Base-by-base conservation (phyloP, 2,888 invertebrate species). In the Hydriomena furcata region DNA sequence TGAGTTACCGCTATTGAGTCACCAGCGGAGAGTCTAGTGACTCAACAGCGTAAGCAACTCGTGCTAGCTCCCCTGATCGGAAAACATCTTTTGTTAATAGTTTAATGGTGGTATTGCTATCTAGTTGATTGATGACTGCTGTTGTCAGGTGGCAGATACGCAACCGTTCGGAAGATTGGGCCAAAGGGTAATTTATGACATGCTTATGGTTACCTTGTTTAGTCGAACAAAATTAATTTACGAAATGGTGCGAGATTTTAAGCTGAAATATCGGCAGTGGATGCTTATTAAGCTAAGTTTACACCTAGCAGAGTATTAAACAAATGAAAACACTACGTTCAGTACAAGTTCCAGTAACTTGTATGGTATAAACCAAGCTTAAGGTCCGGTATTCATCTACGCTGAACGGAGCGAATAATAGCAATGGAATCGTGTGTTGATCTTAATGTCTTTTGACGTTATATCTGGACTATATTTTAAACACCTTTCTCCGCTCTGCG, bases 111-210 rank as follows among this genome's bases (percentile, higher is more conserved):
- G 76, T 68, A 60, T 65, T 36, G 52, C 52, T 58, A 57, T 59
- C 51, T 52, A 47, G 49, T 74, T 89, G 89, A 89, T 90, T 87
- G 88, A 89, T 90, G 85, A 78, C 70, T 65, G 71, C 78, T 81
- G 83, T 83, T 83, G 83, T 84, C 83, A 82, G 82, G 80, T 82
- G 67, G 71, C 69, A 68, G 65, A 60, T 55, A 52, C 40, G 55
- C 52, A 49, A 47, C 56, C 54, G 57, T 42, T 58, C 56, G 52
- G 61, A 63, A 61, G 59, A 62, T 60, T 62, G 66, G 58, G 31
- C 60, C 61, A 52, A 55, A 63, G 61, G 64, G 66, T 72, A 58
- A 60, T 60, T 60, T 52, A 60, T 60, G 60, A 58, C 58, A 60
- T 60, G 57, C 57, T n/a, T n/a, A n/a, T n/a, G n/a, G n/a, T n/a